Evolutionary conservation across 1,140 invertebrate species (phyloP).

Genomic region (Drosophila prosaltans): DNA sequence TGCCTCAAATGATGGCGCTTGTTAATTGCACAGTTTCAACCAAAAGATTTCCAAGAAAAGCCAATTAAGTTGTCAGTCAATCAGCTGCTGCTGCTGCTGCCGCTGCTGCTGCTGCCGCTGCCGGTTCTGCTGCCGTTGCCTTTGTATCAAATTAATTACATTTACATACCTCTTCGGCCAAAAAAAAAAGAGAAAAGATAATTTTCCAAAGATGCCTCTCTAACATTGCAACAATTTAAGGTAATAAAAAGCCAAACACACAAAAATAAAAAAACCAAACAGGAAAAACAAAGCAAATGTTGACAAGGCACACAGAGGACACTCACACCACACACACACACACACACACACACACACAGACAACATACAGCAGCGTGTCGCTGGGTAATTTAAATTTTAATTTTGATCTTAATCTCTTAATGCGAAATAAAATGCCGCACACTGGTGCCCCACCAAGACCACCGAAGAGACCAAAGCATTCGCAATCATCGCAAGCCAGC

Average conservation of each 20-base stretch:
- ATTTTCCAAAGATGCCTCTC: constrained; percentile 5
- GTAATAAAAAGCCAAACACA: constrained; percentile 42
- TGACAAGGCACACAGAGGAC: constrained; percentile 24
- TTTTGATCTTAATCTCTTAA: constrained; percentile 83
- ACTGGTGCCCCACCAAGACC: constrained; percentile 69
- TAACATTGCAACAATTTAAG: constrained; percentile 63
- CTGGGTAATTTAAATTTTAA: constrained; percentile 82
- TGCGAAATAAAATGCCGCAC: constrained; percentile 82
- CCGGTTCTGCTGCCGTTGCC: constrained; percentile 8
- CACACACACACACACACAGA: constrained; percentile 16
- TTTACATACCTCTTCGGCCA: constrained; percentile 18
- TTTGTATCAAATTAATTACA: constrained; percentile 69
- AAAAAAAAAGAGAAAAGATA: background rate
- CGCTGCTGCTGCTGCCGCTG: constrained; percentile 18
- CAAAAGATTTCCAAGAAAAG: constrained; percentile 57
- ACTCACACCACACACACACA: background rate
- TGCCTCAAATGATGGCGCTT: constrained; percentile 45
- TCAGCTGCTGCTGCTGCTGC: constrained; percentile 47
- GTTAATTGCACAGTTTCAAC: constrained; percentile 68
- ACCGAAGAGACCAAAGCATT: constrained; percentile 6
- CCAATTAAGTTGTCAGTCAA: constrained; percentile 82
- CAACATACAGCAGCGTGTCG: constrained; percentile 56
- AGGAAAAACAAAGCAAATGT: constrained; percentile 45
- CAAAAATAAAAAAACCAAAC: constrained; percentile 7
- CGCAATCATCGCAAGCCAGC: constrained; percentile 21